Conservation (phyloP, 2,113 vertebrate species). For the Oenanthe oenanthe region DNA sequence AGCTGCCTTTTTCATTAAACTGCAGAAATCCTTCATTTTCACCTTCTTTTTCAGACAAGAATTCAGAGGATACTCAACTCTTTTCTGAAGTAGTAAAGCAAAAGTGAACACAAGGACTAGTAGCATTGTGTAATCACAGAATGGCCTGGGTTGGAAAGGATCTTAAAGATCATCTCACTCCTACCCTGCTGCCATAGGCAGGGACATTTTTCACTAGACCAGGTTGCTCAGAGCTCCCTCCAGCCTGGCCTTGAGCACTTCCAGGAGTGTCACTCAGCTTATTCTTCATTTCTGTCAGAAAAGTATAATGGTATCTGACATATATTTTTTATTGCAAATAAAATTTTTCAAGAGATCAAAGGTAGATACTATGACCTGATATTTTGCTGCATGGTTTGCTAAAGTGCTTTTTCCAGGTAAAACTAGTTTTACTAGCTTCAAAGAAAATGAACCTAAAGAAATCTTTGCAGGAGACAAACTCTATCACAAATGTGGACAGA, state of each 20-base stretch:
- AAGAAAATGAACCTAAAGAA: not conserved
- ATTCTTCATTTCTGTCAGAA: not conserved
- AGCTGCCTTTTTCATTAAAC: not conserved
- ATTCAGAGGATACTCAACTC: not conserved
- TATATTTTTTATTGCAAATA: not conserved
- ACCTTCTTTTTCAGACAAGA: not conserved
- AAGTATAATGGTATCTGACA: not conserved
- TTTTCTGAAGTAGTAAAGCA: not conserved
- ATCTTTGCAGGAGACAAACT: not conserved
- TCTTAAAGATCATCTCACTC: rapidly evolving
- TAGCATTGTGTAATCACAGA: not conserved
- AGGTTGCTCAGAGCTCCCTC: not conserved
- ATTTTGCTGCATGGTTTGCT: not conserved
- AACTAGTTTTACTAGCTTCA: not conserved
- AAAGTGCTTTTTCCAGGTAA: not conserved
- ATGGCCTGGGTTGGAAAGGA: not conserved
- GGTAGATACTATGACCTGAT: not conserved
- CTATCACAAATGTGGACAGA: not conserved
- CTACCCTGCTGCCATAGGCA: not conserved
- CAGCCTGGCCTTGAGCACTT: not conserved
- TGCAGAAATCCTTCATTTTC: not conserved
- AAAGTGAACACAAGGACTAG: not conserved
- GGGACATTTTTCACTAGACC: not conserved
- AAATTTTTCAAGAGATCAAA: not conserved
- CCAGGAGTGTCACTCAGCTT: not conserved